Percentiles rank a stretch among this genome's conserved stretches.
phyloP scores from a whole-genome alignment of 2,888 invertebrate species.

The Boloria euphrosyne region DNA sequence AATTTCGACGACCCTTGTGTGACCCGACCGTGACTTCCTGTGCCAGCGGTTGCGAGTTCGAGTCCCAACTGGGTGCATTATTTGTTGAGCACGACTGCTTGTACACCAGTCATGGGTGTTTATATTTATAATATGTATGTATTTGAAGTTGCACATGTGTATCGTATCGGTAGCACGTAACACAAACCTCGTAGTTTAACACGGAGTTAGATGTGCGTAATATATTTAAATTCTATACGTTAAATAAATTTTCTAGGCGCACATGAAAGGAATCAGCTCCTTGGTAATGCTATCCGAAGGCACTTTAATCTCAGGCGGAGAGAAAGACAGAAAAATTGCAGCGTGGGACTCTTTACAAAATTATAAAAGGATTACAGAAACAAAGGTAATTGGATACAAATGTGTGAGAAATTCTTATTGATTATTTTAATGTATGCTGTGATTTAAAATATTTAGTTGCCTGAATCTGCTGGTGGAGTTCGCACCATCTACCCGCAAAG shows the following conservation, averaged over 20 bases:
- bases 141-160: too few relatives aligned
- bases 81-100: too few relatives aligned
- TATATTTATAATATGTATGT: too few relatives aligned
- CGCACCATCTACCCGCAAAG: slow-evolving; percentile 94
- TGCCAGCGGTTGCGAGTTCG: too few relatives aligned
- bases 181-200: too few relatives aligned
- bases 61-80: too few relatives aligned
- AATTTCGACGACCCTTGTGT: too few relatives aligned
- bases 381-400: slow-evolving; percentile 83
- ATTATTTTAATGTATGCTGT: slow-evolving; percentile 7
- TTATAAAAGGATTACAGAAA: slow-evolving; percentile 94
- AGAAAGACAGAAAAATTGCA: slow-evolving; percentile 93
- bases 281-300: slow-evolving; percentile 95
- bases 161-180: too few relatives aligned
- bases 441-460: slow-evolving; percentile 83
- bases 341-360: slow-evolving; percentile 96
- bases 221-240: not conserved
- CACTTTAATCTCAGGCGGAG: slow-evolving; percentile 94
- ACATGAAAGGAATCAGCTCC: slow-evolving; percentile 93
- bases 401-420: not conserved
- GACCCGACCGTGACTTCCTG: too few relatives aligned
- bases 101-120: too few relatives aligned
- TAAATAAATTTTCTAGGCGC: slow-evolving; percentile 79
- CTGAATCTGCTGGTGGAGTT: slow-evolving; percentile 94
- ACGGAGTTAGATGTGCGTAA: too few relatives aligned